Evolutionary conservation across 1,140 invertebrate species (phyloP), one percentile per base, ranked within the genome.

Genomic region (Lepidurus packardi): DNA sequence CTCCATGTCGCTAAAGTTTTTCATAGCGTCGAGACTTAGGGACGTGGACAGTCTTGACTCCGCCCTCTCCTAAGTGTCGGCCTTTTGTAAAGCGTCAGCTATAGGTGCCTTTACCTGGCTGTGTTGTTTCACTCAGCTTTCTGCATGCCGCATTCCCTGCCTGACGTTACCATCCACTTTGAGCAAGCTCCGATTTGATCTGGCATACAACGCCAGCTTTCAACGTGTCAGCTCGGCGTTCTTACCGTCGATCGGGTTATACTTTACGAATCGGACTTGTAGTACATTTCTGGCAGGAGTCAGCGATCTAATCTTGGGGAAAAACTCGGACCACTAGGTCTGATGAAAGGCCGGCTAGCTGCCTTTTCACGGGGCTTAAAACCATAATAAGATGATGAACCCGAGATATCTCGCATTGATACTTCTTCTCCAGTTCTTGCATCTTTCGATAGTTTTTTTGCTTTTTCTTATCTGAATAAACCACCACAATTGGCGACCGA

Each of bases 271-370:
- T 65, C 53, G 16, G 53, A 21, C 53, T 65, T 1, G 34, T 34
- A 4, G 34, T 34, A 4, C 53, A n/a, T 65, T 65, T 0, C 21
- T 4, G 53, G 16, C 53, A 65, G 16, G 16, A 65, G 53, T 65
- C 21, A 65, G 16, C 13, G 53, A 65, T 65, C 53, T 21, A 65
- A 65, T 65, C 53, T 7, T 13, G 16, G 1, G 21, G 53, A 16
- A 16, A 65, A 65, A 65, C 34, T 65, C 53, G 53, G 53, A n/a
- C 53, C 34, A 34, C 34, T 34, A 34, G 53, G 53, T 65, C 21
- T 65, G 53, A 65, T 65, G 53, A 65, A 65, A 65, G 53, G 53
- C 21, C 53, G 53, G 53, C 53, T 65, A 65, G n/a, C 16, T 65
- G 16, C 53, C 13, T 65, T 65, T 21, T 16, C 13, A n/a, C 53